Conservation (phyloP, 1,140 invertebrate species). For the Hormaphis cornu region DNA sequence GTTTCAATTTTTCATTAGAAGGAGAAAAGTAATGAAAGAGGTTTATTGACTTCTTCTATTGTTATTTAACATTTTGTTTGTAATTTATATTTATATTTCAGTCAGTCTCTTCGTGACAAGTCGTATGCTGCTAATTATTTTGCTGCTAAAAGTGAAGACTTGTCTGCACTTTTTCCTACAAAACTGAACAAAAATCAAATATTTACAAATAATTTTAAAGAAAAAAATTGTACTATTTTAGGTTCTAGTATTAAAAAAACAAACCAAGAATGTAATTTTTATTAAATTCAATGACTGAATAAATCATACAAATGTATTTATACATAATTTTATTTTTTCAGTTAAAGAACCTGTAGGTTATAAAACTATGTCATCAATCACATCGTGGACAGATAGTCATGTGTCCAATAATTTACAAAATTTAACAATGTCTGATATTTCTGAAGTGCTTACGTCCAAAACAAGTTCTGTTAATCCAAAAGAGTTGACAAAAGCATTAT, state of each 20-base stretch:
- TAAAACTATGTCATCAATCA: slow-evolving; percentile 22
- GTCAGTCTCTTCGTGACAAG: not conserved
- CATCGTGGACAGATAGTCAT: slow-evolving; percentile 20
- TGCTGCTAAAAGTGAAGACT: slow-evolving; percentile 29
- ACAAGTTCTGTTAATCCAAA: not conserved
- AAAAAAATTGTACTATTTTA: not conserved
- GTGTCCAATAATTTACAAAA: slow-evolving; percentile 10
- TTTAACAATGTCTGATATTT: slow-evolving; percentile 24
- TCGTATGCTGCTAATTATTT: slow-evolving; percentile 21
- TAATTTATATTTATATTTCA: not conserved
- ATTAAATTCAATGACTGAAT: not conserved
- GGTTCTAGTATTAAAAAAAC: not conserved
- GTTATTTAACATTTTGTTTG: no score
- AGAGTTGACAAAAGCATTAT: not conserved
- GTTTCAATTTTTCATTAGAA: slow-evolving; percentile 21
- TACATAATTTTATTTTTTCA: not conserved
- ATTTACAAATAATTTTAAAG: not conserved
- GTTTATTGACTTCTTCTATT: no score
- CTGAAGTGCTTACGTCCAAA: not conserved
- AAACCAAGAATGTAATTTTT: not conserved
- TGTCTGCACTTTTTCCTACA: slow-evolving; percentile 14
- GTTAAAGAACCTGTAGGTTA: not conserved
- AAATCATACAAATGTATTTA: not conserved
- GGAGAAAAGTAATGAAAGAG: slow-evolving; percentile 15
- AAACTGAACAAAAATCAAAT: not conserved